phyloP scores from a whole-genome alignment of 2,797 vertebrate species.

The Chaenodraco wilsoni region DNA sequence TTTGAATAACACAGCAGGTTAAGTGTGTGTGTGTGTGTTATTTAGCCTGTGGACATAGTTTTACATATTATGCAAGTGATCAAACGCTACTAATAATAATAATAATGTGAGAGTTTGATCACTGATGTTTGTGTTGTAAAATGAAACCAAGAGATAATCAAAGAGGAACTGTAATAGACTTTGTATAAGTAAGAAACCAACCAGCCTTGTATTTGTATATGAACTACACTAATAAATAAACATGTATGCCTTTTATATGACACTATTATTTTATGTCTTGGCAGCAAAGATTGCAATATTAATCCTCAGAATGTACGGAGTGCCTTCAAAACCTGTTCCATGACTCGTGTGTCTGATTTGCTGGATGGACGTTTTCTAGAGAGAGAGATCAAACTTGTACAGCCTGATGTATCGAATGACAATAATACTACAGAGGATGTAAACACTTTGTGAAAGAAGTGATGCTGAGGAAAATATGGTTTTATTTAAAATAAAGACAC shows the following conservation, averaged over 20 bases:
- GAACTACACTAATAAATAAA: constrained; percentile 46
- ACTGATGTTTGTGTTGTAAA: constrained; percentile 41
- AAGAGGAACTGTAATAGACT: constrained; percentile 14
- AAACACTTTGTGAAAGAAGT: constrained; percentile 13
- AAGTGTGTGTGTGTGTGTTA: not conserved
- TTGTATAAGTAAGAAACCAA: constrained; percentile 17
- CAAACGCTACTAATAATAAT: constrained; percentile 23
- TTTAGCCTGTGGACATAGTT: constrained; percentile 33
- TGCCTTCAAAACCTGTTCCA: constrained; percentile 62
- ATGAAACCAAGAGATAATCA: constrained; percentile 33
- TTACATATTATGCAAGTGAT: constrained; percentile 58
- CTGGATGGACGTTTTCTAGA: constrained; percentile 23
- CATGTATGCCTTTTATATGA: constrained; percentile 49
- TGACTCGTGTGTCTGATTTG: constrained; percentile 37
- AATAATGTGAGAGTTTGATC: constrained; percentile 33
- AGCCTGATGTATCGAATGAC: constrained; percentile 1
- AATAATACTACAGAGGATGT: constrained; percentile 17
- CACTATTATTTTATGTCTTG: constrained; percentile 41
- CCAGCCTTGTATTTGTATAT: constrained; percentile 51
- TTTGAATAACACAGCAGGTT: not conserved
- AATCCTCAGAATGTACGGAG: constrained; percentile 47
- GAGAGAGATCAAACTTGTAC: constrained; percentile 27
- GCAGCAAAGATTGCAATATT: constrained; percentile 59
- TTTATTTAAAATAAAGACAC: constrained; percentile 75
- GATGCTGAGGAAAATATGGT: constrained; percentile 26